Base-by-base conservation (phyloP, 2,888 invertebrate species). In the Napeogenes inachia region DNA sequence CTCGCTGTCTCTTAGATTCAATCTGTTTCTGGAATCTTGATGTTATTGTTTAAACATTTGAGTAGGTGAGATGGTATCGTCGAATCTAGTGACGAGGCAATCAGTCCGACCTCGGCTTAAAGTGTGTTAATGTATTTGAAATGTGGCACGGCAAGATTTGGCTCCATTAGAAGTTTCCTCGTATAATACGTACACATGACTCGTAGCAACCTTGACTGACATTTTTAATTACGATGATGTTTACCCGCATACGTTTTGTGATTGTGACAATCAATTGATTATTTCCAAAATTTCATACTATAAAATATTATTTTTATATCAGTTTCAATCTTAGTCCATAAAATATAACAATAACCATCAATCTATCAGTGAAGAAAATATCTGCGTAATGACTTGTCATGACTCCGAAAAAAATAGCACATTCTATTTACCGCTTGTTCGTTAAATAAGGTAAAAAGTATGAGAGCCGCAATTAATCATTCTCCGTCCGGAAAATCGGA, bases 381-480 rank as follows among this genome's bases (percentile, higher is more conserved):
- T 75, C 79, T 83, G 80, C 73, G 81, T 85, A 85, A 87, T 82
- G 78, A 78, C 80, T 79, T 78, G 80, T 70, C 66, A 79, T 80
- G 83, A 79, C 79, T 80, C 80, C 73, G 70, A 70, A 76, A 78
- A 79, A 76, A 76, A 68, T 69, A 76, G 78, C 77, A 77, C 77
- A 80, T 77, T 76, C 80, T 83, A 81, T 85, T 84, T 82, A 80
- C 78, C 75, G 76, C 75, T 73, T 73, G 74, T 75, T 68, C 67
- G 79, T 78, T 82, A 84, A 86, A 84, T 82, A 85, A 80, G 75
- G 82, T 83, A 84, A 86, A 85, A 87, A 83, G 80, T 81, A 78
- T 72, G 72, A 69, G 73, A 68, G 68, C 64, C 68, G 76, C 79
- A 78, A 85, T 85, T 85, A 84, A 85, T 86, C 84, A 83, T 80